Conservation (phyloP, 2,113 vertebrate species). For the Apaloderma vittatum region DNA sequence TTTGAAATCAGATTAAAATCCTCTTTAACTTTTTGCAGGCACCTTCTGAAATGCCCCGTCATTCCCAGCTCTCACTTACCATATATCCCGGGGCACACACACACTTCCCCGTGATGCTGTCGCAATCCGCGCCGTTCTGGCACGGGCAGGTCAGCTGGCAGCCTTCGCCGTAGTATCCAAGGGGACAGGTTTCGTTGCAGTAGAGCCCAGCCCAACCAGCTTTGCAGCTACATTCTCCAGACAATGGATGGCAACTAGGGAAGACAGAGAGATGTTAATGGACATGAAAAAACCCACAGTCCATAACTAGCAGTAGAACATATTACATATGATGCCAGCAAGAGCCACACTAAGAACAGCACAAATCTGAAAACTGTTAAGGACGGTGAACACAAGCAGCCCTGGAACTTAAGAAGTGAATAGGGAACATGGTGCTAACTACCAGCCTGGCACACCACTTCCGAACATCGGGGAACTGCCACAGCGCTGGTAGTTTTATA, state of each 20-base stretch:
- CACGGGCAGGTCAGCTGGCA: constrained; percentile 90
- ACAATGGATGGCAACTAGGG: constrained; percentile 93
- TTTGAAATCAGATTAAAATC: not conserved
- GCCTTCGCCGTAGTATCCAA: constrained; percentile 88
- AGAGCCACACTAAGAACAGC: not conserved
- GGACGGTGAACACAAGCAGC: not conserved
- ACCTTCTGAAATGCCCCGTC: accelerated
- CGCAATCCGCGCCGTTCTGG: constrained; percentile 92
- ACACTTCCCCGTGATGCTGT: constrained; percentile 90
- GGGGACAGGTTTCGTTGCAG: constrained; percentile 94
- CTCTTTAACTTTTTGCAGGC: not conserved
- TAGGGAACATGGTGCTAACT: not conserved
- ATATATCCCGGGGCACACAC: constrained; percentile 91
- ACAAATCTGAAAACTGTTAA: not conserved
- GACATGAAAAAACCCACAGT: not conserved
- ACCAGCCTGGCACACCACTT: not conserved
- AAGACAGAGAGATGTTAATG: not conserved
- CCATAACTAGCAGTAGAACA: not conserved
- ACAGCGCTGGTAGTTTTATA: not conserved
- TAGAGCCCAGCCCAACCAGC: constrained; percentile 93
- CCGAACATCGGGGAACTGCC: not conserved
- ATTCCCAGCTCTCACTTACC: constrained; percentile 75
- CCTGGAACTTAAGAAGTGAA: not conserved
- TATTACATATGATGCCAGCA: not conserved
- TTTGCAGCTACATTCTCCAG: constrained; percentile 93